Evolutionary conservation across 2,888 invertebrate species (phyloP).

Genomic region (Dicyrtomina minuta): DNA sequence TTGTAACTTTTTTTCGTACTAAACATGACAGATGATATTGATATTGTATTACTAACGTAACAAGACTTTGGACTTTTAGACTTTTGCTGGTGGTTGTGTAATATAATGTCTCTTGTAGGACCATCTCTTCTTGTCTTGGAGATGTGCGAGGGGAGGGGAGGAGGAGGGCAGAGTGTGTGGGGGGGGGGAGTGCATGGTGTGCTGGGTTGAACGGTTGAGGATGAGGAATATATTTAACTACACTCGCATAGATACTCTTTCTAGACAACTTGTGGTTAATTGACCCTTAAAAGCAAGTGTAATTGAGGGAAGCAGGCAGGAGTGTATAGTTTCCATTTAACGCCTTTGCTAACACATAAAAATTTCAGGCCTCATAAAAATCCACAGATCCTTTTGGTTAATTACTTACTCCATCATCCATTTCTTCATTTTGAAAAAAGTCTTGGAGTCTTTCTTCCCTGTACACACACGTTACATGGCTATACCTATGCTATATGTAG

Average conservation of each 20-base stretch:
- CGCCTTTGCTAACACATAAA: slow-evolving; percentile 51
- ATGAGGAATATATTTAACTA: background rate
- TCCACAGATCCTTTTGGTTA: slow-evolving; percentile 43
- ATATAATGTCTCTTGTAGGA: slow-evolving; percentile 2
- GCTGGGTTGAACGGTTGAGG: background rate
- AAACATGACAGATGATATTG: no score
- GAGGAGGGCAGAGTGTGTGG: background rate
- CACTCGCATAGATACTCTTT: background rate
- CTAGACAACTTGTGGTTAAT: slow-evolving; percentile 39
- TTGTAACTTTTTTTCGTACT: no score
- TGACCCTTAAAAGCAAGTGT: slow-evolving; percentile 52
- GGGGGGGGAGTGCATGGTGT: background rate
- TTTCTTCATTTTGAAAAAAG: background rate
- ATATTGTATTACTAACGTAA: no score
- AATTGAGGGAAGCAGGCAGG: slow-evolving; percentile 43
- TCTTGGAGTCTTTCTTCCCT: background rate
- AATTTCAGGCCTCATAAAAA: slow-evolving; percentile 49
- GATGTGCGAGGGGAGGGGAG: background rate
- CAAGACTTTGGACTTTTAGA: no score
- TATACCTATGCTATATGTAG: background rate
- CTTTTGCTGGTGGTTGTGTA: no score
- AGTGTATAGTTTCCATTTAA: slow-evolving; percentile 45
- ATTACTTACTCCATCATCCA: slow-evolving; percentile 44
- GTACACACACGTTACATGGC: background rate
- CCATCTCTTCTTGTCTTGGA: no score